Conservation (phyloP, 1,140 invertebrate genomes). For the Dreissena rostriformis region DNA sequence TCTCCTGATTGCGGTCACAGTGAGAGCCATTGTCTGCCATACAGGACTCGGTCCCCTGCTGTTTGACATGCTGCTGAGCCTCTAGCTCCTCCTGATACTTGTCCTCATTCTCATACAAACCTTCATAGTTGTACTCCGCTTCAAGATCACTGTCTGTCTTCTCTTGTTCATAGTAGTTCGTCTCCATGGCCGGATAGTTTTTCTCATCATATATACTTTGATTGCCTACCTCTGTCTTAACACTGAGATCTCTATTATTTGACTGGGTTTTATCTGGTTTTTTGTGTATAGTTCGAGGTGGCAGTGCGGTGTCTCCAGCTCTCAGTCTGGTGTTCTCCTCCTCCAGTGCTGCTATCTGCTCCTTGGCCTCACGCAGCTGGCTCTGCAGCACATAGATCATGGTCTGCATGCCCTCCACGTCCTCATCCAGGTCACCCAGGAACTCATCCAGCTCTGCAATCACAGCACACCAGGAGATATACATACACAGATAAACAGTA, state of each 20-base stretch:
- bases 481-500: too few relatives aligned
- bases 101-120: conserved; percentile 51
- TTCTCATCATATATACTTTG: not conserved
- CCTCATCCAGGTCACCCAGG: conserved; percentile 97
- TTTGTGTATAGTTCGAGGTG: too few relatives aligned
- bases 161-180: conserved; percentile 28
- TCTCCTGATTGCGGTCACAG: too few relatives aligned
- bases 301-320: conserved; percentile 35
- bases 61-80: conserved; percentile 20
- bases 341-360: conserved; percentile 71
- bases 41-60: too few relatives aligned
- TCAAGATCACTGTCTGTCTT: conserved; percentile 55
- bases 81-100: conserved; percentile 45
- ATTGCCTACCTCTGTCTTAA: conserved; percentile 22
- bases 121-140: conserved; percentile 49
- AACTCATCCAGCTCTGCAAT: conserved; percentile 95
- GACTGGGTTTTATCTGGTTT: not conserved
- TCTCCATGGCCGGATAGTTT: conserved; percentile 32
- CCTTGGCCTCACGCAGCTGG: conserved; percentile 85
- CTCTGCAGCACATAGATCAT: conserved; percentile 97
- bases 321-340: conserved; percentile 70
- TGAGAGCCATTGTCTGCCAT: too few relatives aligned
- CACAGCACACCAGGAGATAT: too few relatives aligned
- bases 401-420: conserved; percentile 99
- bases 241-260: not conserved